phyloP scores from a whole-genome alignment of 2,888 invertebrate species.

The Acanthosepion lycidas region DNA sequence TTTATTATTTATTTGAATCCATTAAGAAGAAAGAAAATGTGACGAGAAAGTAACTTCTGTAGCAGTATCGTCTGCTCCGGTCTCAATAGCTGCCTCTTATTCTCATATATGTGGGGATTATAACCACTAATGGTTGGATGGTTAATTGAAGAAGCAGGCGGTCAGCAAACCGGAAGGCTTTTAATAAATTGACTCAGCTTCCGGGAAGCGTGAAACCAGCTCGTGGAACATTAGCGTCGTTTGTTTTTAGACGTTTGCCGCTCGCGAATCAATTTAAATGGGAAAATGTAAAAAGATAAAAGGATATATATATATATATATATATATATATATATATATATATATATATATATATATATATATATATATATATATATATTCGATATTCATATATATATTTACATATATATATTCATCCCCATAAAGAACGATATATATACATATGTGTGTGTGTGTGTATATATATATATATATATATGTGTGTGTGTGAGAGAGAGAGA shows the following conservation, averaged over 20 bases:
- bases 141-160: not conserved
- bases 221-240: not conserved
- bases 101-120: not conserved
- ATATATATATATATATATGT: too few relatives aligned
- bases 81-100: not conserved
- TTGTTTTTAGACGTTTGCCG: not conserved
- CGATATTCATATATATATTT: not conserved
- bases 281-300: not conserved
- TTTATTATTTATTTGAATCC: not conserved
- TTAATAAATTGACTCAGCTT: not conserved
- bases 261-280: not conserved
- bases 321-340: too few relatives aligned
- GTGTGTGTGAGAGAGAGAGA: too few relatives aligned
- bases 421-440: not conserved
- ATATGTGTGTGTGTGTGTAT: too few relatives aligned
- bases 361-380: too few relatives aligned
- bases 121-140: not conserved
- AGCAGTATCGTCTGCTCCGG: not conserved
- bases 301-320: not conserved
- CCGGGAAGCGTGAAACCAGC: not conserved
- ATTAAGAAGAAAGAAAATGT: not conserved
- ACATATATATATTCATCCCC: not conserved
- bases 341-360: too few relatives aligned
- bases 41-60: not conserved
- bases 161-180: constrained; percentile 12